These are phyloP conservation scores for Ophiothrix spiculata DNA, from an alignment of 35 echinoderm and acorn worm species.

Conservation along the genomic window DNA sequence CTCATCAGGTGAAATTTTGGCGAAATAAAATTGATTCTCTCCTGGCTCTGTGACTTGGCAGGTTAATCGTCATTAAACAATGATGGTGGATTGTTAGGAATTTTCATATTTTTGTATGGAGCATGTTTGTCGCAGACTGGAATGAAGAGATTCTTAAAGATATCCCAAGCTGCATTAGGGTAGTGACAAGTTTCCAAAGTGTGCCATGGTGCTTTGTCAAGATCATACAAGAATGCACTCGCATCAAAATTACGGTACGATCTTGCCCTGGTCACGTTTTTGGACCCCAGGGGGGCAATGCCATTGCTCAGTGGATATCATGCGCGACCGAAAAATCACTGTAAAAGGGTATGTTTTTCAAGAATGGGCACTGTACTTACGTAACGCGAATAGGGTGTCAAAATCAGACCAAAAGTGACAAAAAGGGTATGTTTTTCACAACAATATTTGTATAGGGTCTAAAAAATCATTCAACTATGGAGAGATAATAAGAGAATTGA, in stretches of 20 bases:
- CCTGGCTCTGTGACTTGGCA: background rate
- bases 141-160: background rate
- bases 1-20: background rate
- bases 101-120: background rate
- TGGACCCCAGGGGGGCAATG: no score
- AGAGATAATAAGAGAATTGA: no score
- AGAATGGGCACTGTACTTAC: no score
- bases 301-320: no score
- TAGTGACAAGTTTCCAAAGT: background rate
- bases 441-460: no score
- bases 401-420: no score
- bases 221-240: background rate
- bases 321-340: no score
- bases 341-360: no score
- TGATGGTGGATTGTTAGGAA: background rate
- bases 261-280: background rate
- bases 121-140: background rate
- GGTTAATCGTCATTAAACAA: background rate
- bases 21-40: constrained; percentile 12
- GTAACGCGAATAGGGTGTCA: no score
- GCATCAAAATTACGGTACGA: background rate
- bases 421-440: no score
- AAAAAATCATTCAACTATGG: no score
- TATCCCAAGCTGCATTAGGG: background rate
- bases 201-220: background rate